Percentiles rank a stretch among this genome's conserved stretches.
These are phyloP conservation scores for Prochilodus magdalenae DNA, from an alignment of 2,113 vertebrate species.

Conservation along the genomic window DNA sequence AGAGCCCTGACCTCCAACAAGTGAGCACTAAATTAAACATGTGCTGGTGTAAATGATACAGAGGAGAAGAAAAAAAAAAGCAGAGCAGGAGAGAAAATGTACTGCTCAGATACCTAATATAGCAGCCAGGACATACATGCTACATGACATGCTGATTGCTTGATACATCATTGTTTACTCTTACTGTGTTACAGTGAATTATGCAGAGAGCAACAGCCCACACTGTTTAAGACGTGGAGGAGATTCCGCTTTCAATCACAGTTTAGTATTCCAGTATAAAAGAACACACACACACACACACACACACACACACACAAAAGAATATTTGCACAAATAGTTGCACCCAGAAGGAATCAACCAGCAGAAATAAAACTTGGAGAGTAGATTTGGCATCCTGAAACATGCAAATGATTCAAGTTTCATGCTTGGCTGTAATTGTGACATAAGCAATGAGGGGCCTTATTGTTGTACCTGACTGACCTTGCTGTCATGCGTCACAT, in stretches of 20 bases:
- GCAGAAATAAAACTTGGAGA: too few species aligned
- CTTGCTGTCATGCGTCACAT: too few species aligned
- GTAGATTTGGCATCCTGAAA: too few species aligned
- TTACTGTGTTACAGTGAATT: constrained; percentile 25
- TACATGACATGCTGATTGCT: neutral
- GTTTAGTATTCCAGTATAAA: neutral
- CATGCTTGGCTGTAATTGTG: too few species aligned
- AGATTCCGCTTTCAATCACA: constrained; percentile 5
- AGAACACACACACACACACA: neutral
- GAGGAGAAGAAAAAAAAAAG: neutral
- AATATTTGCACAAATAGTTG: too few species aligned
- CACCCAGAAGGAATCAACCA: too few species aligned
- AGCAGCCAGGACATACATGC: neutral
- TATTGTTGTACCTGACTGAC: too few species aligned
- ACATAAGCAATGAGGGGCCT: too few species aligned
- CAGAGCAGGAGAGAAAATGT: constrained; percentile 20
- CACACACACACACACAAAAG: too few species aligned
- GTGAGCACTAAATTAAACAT: constrained; percentile 50
- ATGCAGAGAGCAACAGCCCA: constrained; percentile 3
- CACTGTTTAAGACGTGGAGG: constrained; percentile 1
- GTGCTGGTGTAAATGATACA: constrained; percentile 22
- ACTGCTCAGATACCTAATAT: constrained; percentile 21
- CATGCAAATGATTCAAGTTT: too few species aligned
- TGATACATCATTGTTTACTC: neutral
- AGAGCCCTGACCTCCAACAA: constrained; percentile 46